A percentile compares a stretch with the other conserved stretches of the same genome.
Evolutionary conservation across 2,797 vertebrate genomes (phyloP).

Genomic region (Rousettus madagascariensis): DNA sequence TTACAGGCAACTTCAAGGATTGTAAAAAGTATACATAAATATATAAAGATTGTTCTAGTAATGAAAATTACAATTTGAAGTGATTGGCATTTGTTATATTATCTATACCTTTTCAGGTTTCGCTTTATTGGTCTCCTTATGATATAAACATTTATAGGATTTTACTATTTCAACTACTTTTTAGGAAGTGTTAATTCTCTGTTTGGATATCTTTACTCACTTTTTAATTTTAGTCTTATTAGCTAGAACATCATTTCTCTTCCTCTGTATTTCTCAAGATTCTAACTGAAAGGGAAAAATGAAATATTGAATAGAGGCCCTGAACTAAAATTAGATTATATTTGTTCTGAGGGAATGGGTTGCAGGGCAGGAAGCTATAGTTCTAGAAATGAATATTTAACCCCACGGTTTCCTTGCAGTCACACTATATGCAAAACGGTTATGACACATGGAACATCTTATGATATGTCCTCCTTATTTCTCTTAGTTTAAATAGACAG

Average conservation of each 20-base stretch:
- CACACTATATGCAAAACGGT: not conserved
- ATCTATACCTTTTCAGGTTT: not conserved
- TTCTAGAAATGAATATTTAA: not conserved
- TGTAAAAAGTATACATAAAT: not conserved
- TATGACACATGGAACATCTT: not conserved
- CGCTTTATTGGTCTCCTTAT: constrained; percentile 28
- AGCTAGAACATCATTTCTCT: not conserved
- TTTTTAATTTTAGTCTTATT: constrained; percentile 42
- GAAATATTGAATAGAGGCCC: not conserved
- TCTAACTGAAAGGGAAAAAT: not conserved
- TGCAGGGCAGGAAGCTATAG: not conserved
- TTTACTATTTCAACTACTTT: not conserved
- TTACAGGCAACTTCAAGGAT: constrained; percentile 27
- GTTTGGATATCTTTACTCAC: not conserved
- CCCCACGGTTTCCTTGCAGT: not conserved
- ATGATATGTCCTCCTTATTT: not conserved
- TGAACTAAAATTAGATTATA: not conserved
- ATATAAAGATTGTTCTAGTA: not conserved
- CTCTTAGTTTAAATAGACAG: not conserved
- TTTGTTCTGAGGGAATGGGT: not conserved
- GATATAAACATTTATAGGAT: constrained; percentile 33
- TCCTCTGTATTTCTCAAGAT: not conserved
- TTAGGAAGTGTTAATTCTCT: not conserved
- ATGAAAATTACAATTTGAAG: constrained; percentile 11
- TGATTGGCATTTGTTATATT: not conserved